Evolutionary conservation across 2,888 invertebrate species (phyloP).

Genomic region (Cenopis cana): DNA sequence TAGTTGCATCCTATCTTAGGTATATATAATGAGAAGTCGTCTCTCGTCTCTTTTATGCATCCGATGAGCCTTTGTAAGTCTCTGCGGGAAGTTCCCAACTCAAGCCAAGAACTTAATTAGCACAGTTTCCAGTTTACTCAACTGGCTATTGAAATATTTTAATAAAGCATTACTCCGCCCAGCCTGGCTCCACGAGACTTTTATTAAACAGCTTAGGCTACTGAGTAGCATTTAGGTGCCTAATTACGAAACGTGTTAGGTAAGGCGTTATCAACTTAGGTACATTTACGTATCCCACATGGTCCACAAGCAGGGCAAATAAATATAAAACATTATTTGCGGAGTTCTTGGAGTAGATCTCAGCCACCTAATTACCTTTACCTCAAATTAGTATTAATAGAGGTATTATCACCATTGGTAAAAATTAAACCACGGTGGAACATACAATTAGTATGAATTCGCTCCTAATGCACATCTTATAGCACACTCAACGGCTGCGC

Average conservation of each 20-base stretch:
- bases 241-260: no score
- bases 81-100: conserved; percentile 29
- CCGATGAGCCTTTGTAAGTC: conserved; percentile 40
- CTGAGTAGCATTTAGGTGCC: neutral
- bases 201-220: neutral
- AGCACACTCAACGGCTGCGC: neutral
- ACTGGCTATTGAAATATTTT: conserved; percentile 25
- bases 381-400: no score
- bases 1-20: neutral
- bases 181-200: neutral
- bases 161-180: conserved; percentile 18
- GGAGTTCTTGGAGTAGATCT: neutral
- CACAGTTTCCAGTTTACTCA: conserved; percentile 20
- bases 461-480: no score
- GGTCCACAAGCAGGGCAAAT: no score
- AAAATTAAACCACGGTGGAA: neutral
- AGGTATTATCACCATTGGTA: neutral
- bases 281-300: no score
- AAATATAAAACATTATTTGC: neutral
- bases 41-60: conserved; percentile 2
- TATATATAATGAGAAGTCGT: conserved; percentile 1
- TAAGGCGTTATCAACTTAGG: no score
- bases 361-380: no score
- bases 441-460: neutral
- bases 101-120: conserved; percentile 31